Base-by-base conservation (phyloP, 2,888 invertebrate species). In the Camponotus fellah region DNA sequence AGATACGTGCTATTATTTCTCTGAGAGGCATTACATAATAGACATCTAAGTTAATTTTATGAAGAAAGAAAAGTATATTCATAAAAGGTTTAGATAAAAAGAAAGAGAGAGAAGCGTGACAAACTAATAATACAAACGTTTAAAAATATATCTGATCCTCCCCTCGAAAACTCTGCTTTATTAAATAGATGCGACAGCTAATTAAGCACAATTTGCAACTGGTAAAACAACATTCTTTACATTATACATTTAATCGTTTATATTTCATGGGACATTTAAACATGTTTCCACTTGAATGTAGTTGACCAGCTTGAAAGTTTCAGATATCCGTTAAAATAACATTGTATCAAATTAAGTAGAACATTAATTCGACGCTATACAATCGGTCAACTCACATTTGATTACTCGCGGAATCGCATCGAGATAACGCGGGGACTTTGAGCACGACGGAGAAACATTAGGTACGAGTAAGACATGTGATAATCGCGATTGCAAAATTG, bases 401-500 rank as follows among this genome's bases (percentile, higher is more conserved):
- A 3, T 32, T 43, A 69, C 46, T 10, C 69, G 43, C 43, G 56
- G 37, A 5, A 58, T 56, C 68, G 77, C 60, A 60, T 60, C 71
- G 32, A 79, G 79, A 79, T 79, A 71, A 79, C 58, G n/a, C 12
- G 26, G 21, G 14, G 6, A 8, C 46, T 60, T 58, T 5, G 26
- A 79, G 46, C 60, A 72, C 46, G 58, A 58, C 21, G 58, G 21
- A 58, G 71, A 46, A 68, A 71, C 71, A 60, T 43, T 58, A 71
- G 21, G n/a, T 34, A 77, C 43, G 12, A 37, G 17, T n/a, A 72
- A 60, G 60, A 43, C 21, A 21, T 60, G 58, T 60, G 46, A 77
- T 58, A 68, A 77, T 77, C 68, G 68, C 40, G 69, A 49, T 79
- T 26, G 60, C 60, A 37, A 37, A 80, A 80, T 80, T 21, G 71